Evolutionary conservation across 2,113 vertebrate genomes (phyloP).

Genomic region (Dicaeum eximium): DNA sequence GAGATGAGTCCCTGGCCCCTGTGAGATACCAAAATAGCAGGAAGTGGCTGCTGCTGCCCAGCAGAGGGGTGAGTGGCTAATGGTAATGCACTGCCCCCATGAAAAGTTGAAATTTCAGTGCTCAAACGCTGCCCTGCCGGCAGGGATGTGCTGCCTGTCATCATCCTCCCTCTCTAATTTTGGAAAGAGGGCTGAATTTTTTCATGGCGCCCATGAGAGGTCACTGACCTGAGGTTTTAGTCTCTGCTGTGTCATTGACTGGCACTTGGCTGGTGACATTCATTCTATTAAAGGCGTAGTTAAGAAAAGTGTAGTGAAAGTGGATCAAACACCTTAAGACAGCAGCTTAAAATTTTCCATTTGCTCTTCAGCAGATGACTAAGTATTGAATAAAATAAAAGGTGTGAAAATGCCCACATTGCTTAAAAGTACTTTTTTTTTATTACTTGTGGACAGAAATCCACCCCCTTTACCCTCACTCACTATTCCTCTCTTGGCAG

Average conservation of each 20-base stretch:
- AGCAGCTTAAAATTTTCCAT: not conserved
- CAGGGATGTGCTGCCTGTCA: not conserved
- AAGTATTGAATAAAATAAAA: not conserved
- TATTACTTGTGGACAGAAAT: not conserved
- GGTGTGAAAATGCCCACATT: not conserved
- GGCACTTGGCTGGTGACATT: not conserved
- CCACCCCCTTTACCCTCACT: not conserved
- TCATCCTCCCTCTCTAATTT: not conserved
- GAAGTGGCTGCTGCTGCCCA: not conserved
- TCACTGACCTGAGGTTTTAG: constrained; percentile 32
- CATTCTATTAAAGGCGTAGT: not conserved
- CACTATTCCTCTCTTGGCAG: not conserved
- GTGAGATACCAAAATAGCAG: not conserved
- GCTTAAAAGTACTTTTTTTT: not conserved
- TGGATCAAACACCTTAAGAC: not conserved
- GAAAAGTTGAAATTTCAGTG: not conserved
- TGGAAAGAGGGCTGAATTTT: not conserved
- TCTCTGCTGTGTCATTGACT: not conserved
- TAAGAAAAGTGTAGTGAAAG: not conserved
- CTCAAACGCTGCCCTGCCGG: not conserved
- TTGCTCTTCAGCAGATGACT: not conserved
- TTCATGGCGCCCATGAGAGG: not conserved
- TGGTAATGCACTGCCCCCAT: not conserved
- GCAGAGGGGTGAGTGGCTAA: not conserved
- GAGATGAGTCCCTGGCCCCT: not conserved